Evolutionary conservation across 1,140 invertebrate genomes (phyloP).

Genomic region (Patella vulgata): DNA sequence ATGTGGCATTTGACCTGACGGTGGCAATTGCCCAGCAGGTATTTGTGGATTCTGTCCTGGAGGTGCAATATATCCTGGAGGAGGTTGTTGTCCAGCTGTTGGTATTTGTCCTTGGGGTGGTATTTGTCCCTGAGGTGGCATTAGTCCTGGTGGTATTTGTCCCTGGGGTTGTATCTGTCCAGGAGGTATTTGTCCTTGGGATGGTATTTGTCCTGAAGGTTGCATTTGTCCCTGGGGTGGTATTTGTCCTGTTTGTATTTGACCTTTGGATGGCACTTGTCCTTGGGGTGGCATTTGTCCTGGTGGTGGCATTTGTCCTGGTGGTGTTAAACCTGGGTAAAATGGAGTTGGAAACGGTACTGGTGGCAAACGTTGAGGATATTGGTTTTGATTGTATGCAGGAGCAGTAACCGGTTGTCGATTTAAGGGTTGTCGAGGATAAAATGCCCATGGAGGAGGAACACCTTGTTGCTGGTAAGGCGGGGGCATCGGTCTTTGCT

Average conservation of each 20-base stretch:
- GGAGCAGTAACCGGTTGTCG: background rate
- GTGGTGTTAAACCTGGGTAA: conserved; percentile 14
- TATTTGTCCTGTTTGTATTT: conserved; percentile 1
- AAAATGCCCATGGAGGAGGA: background rate
- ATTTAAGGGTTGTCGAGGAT: background rate
- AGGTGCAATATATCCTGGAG: no score
- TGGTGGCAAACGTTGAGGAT: no score
- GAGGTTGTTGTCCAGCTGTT: background rate
- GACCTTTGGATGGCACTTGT: conserved; percentile 7
- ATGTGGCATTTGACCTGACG: no score
- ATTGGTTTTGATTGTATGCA: no score
- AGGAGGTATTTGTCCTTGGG: background rate
- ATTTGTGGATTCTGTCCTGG: no score
- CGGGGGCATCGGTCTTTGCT: background rate
- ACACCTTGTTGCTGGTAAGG: background rate
- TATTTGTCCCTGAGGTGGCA: background rate
- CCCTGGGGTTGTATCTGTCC: background rate
- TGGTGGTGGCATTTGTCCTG: conserved; percentile 8
- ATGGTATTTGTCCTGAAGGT: background rate
- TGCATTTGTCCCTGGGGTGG: background rate
- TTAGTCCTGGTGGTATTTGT: background rate
- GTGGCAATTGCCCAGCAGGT: no score
- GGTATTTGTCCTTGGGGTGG: background rate
- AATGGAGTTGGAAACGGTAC: conserved; percentile 3
- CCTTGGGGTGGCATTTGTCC: conserved; percentile 11